These are phyloP conservation scores for Aleiodes leptofemur DNA, from an alignment of 2,888 invertebrate genomes.

Conservation along the genomic window DNA sequence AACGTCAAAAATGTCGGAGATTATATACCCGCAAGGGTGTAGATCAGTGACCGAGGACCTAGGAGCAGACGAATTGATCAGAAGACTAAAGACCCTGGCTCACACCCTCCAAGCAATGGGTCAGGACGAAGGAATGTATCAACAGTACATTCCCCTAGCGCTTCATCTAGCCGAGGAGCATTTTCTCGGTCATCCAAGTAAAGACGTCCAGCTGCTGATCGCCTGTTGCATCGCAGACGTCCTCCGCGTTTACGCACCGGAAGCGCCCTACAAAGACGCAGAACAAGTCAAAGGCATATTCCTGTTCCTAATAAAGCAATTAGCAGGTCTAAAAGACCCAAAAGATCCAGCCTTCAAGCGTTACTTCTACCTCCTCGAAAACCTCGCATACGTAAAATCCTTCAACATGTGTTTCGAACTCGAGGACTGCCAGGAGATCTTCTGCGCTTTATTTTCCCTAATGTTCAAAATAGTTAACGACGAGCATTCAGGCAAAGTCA, in stretches of 20 bases:
- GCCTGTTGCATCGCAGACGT: slow-evolving; percentile 99
- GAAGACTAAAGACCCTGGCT: slow-evolving; percentile 93
- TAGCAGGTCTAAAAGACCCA: slow-evolving; percentile 95
- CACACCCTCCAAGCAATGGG: slow-evolving; percentile 97
- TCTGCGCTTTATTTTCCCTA: slow-evolving; percentile 92
- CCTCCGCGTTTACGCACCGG: slow-evolving; percentile 96
- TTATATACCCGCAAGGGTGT: slow-evolving; percentile 96
- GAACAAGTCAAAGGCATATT: slow-evolving; percentile 92
- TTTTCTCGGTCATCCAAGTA: slow-evolving; percentile 91
- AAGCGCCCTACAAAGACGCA: slow-evolving; percentile 97
- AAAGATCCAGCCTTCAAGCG: slow-evolving; percentile 98
- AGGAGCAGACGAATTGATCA: slow-evolving; percentile 95
- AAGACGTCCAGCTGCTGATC: slow-evolving; percentile 95
- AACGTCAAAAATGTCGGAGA: slow-evolving; percentile 84
- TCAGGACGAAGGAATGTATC: slow-evolving; percentile 95
- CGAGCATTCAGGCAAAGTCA: slow-evolving; percentile 96
- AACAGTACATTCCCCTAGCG: slow-evolving; percentile 93
- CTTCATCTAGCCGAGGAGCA: slow-evolving; percentile 94
- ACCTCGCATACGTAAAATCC: slow-evolving; percentile 97
- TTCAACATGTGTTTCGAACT: slow-evolving; percentile 99
- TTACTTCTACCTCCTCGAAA: slow-evolving; percentile 97
- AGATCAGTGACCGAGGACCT: slow-evolving; percentile 96
- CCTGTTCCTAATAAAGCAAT: slow-evolving; percentile 94
- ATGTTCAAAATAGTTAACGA: slow-evolving; percentile 98
- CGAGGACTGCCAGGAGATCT: slow-evolving; percentile 98